Conservation (phyloP, 2,113 vertebrate genomes). For the Alces alces region DNA sequence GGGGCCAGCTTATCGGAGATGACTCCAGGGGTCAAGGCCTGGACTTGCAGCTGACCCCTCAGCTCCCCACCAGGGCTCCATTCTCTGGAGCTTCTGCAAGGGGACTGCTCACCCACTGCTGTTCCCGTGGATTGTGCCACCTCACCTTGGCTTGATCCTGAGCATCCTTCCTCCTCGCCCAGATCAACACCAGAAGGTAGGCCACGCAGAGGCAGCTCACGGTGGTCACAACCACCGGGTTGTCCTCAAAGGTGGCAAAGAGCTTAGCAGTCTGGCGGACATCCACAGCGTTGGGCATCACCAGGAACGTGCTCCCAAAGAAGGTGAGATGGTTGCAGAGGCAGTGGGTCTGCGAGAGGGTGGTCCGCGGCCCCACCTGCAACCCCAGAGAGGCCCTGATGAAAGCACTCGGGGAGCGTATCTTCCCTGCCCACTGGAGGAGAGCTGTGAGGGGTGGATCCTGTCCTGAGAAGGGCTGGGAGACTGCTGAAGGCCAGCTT, state of each 20-base stretch:
- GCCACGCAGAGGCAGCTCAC: slow-evolving; percentile 87
- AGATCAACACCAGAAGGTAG: slow-evolving; percentile 89
- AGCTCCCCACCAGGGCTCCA: background rate
- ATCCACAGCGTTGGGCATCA: slow-evolving; percentile 91
- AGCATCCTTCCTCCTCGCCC: slow-evolving; percentile 93
- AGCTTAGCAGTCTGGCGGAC: slow-evolving; percentile 87
- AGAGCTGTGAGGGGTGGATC: background rate
- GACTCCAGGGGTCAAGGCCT: background rate
- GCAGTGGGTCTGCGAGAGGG: slow-evolving; percentile 85
- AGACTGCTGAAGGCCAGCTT: background rate
- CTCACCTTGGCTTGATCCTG: slow-evolving; percentile 91
- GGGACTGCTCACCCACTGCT: background rate
- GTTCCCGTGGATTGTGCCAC: background rate
- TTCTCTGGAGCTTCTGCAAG: background rate
- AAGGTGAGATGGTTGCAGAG: slow-evolving; percentile 94
- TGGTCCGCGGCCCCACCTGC: slow-evolving; percentile 91
- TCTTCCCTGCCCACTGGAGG: background rate
- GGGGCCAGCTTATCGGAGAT: background rate
- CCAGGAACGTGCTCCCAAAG: slow-evolving; percentile 93
- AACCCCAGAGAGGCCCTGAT: background rate
- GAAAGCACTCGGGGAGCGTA: accelerated
- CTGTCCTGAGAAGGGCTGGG: background rate
- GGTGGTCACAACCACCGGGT: slow-evolving; percentile 92
- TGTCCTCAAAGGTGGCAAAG: slow-evolving; percentile 91
- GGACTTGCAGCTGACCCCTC: background rate